A percentile compares a stretch with the other conserved stretches of the same genome.
Evolutionary conservation across 2,113 vertebrate genomes (phyloP).

Genomic region (Percina caprodes): DNA sequence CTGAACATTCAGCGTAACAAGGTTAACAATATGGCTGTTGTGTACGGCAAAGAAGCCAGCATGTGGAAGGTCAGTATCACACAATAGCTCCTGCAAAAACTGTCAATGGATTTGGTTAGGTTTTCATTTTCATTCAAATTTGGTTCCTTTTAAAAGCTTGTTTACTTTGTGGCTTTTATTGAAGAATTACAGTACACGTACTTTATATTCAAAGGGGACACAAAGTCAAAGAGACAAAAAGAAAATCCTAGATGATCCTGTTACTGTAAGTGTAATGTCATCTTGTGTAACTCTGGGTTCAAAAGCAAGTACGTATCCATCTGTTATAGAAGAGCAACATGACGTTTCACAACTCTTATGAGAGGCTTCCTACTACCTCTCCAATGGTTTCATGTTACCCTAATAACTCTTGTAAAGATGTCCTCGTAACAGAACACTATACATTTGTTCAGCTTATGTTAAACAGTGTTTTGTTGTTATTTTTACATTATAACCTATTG

Average conservation of each 20-base stretch:
- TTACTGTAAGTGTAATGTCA: neutral
- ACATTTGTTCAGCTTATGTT: no score
- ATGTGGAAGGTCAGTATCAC: slow-evolving; percentile 94
- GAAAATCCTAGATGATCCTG: neutral
- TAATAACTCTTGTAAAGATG: neutral
- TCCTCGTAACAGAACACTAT: neutral
- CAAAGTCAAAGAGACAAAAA: neutral
- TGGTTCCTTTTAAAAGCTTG: neutral
- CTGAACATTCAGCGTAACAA: slow-evolving; percentile 89
- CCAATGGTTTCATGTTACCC: neutral
- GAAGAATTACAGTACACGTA: neutral
- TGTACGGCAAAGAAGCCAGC: slow-evolving; percentile 95
- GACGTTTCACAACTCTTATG: neutral
- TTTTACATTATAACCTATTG: no score
- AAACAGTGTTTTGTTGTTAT: neutral
- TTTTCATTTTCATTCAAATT: no score
- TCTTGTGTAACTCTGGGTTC: neutral
- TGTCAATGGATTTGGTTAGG: no score
- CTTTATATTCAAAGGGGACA: neutral
- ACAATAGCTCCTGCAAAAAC: neutral
- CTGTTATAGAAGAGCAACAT: neutral
- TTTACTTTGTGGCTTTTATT: neutral
- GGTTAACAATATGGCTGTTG: slow-evolving; percentile 94
- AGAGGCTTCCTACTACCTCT: neutral
- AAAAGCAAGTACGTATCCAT: neutral